These are phyloP conservation scores for Lycaena phlaeas DNA, from an alignment of 2,888 invertebrate species.

Conservation along the genomic window DNA sequence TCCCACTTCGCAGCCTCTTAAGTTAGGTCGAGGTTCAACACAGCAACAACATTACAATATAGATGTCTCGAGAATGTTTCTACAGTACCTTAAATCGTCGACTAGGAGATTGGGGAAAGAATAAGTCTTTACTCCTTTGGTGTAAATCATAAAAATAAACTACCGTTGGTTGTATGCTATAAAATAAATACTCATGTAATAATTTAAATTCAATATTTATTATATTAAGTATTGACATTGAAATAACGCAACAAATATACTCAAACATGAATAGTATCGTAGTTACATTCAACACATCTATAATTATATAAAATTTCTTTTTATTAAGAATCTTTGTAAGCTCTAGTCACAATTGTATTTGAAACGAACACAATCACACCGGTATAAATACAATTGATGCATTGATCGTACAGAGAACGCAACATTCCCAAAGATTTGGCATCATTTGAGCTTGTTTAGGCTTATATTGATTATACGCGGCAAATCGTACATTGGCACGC, in stretches of 20 bases:
- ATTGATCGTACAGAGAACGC: too few species aligned
- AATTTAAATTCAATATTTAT: slow-evolving; percentile 3
- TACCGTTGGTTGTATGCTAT: background rate
- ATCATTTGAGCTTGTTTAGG: slow-evolving; percentile 1
- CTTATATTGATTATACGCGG: too few species aligned
- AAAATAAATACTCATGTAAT: background rate
- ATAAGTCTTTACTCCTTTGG: too few species aligned
- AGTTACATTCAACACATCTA: background rate
- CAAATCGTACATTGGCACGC: too few species aligned
- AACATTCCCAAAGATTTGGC: background rate
- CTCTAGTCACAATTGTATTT: background rate
- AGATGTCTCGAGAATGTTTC: too few species aligned
- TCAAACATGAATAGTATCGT: background rate
- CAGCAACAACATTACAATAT: too few species aligned
- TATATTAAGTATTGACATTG: slow-evolving; percentile 1
- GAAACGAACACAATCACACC: background rate
- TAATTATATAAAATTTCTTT: too few species aligned
- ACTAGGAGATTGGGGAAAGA: too few species aligned
- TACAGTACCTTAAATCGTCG: too few species aligned
- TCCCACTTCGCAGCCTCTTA: too few species aligned
- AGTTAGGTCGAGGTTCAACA: too few species aligned
- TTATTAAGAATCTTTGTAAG: background rate
- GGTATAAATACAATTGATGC: background rate
- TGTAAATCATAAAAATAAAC: too few species aligned
- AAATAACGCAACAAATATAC: slow-evolving; percentile 1